Evolutionary conservation across 2,797 vertebrate genomes (phyloP).

Genomic region (Melopsittacus undulatus): DNA sequence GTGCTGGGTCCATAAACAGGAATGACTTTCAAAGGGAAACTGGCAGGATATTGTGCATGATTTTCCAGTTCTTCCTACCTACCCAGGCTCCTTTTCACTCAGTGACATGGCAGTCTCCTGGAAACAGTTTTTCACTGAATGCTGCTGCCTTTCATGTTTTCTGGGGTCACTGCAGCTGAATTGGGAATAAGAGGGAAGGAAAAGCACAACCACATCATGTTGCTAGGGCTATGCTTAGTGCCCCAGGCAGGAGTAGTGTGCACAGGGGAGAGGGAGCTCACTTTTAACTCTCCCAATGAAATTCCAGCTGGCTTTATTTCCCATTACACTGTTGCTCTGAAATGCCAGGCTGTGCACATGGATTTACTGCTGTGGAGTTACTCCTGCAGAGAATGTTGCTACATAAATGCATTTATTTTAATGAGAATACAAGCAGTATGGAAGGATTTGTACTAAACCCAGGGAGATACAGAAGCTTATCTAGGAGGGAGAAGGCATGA

Average conservation of each 20-base stretch:
- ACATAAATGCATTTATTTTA: neutral
- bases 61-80: slow-evolving; percentile 32
- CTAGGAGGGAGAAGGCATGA: neutral
- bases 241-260: neutral
- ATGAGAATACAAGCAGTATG: neutral
- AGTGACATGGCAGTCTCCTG: neutral
- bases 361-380: neutral
- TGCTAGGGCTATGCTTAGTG: neutral
- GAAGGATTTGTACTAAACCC: neutral
- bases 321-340: neutral
- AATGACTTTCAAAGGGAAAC: slow-evolving; percentile 4
- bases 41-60: neutral
- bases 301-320: neutral
- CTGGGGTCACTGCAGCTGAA: rapidly evolving
- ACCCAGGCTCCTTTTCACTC: slow-evolving; percentile 1
- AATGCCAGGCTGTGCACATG: neutral
- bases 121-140: neutral
- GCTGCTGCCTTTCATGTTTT: neutral
- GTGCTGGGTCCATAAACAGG: neutral
- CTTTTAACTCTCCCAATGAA: neutral
- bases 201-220: neutral
- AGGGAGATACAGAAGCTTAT: neutral
- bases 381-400: neutral
- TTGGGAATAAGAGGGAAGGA: neutral
- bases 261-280: neutral